These are phyloP conservation scores for Tetranychus cinnabarinus DNA, from an alignment of 1,140 invertebrate genomes.

Conservation along the genomic window DNA sequence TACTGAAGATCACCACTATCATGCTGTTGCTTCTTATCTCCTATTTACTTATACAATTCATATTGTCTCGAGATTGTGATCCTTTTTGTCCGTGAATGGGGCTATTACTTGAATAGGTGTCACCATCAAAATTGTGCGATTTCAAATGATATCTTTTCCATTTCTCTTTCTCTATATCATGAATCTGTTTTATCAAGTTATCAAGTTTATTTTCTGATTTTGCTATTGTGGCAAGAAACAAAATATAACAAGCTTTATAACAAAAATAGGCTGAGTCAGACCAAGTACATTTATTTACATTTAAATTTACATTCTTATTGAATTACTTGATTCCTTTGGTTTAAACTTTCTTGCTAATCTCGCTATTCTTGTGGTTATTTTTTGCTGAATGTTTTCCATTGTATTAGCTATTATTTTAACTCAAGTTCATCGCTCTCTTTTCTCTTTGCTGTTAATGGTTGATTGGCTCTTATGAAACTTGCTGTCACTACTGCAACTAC, in stretches of 20 bases:
- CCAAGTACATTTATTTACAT: neutral
- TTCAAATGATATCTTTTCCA: neutral
- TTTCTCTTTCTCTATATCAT: neutral
- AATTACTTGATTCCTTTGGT: neutral
- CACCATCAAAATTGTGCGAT: neutral
- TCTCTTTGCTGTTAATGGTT: neutral
- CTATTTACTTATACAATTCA: neutral
- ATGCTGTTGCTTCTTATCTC: neutral
- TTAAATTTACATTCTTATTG: neutral
- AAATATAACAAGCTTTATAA: neutral
- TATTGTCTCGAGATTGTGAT: neutral
- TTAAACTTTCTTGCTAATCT: neutral
- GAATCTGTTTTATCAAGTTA: neutral
- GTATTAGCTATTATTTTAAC: neutral
- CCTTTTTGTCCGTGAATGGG: neutral
- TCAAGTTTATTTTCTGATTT: neutral
- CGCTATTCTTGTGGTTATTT: neutral
- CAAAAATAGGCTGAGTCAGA: neutral
- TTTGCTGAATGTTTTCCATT: neutral
- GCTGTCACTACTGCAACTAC: neutral
- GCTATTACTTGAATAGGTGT: neutral
- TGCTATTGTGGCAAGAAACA: neutral
- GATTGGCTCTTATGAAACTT: neutral
- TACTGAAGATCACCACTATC: neutral
- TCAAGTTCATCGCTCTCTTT: neutral